Conservation (phyloP, 2,797 vertebrate species). For the Thaleichthys pacificus region DNA sequence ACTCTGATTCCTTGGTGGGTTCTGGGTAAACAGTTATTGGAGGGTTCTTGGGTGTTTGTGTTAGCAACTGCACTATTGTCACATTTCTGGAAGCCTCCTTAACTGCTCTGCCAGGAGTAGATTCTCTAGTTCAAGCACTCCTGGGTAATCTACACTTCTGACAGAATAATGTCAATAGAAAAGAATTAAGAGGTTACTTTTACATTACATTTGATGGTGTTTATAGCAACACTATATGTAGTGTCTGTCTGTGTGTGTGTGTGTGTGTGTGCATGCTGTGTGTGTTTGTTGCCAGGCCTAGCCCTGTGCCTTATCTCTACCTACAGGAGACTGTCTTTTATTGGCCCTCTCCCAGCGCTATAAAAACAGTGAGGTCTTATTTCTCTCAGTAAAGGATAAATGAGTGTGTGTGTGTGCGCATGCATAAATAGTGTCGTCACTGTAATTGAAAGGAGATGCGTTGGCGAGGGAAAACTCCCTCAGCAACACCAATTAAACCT, state of each 20-base stretch:
- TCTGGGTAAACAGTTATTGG: conserved; percentile 28
- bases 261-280: neutral
- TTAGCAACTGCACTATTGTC: conserved; percentile 21
- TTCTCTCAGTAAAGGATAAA: conserved; percentile 12
- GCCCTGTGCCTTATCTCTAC: conserved; percentile 13
- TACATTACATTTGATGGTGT: conserved; percentile 24
- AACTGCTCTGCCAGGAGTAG: conserved; percentile 20
- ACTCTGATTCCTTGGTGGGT: neutral
- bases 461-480: conserved; percentile 10
- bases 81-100: conserved; percentile 10
- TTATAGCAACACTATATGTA: conserved; percentile 24
- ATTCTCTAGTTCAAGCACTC: neutral
- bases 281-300: conserved; percentile 7
- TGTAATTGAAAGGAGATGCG: conserved; percentile 48
- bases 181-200: neutral
- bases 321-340: conserved; percentile 34
- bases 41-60: conserved; percentile 25
- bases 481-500: conserved; percentile 15
- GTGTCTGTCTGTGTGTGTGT: neutral
- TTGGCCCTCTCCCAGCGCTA: conserved; percentile 28
- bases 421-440: conserved; percentile 44
- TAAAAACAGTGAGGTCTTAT: conserved; percentile 31
- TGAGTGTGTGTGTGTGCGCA: conserved; percentile 1
- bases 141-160: neutral
- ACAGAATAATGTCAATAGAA: conserved; percentile 11